Evolutionary conservation across 2,888 invertebrate genomes (phyloP).

Genomic region (Andricus curvator): DNA sequence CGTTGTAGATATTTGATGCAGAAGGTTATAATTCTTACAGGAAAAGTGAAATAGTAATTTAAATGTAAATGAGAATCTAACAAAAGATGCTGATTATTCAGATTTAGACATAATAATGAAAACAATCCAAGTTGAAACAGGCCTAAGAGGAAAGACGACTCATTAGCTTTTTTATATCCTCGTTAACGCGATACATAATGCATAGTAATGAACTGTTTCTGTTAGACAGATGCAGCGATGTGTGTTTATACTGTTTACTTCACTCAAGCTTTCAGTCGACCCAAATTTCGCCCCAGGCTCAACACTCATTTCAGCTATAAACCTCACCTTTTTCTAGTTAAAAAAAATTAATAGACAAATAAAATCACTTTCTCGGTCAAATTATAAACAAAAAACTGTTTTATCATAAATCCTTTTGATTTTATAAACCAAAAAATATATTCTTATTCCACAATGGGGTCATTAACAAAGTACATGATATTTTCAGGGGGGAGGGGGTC

Average conservation of each 20-base stretch:
- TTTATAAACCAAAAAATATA: too few relatives aligned
- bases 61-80: slow-evolving; percentile 30
- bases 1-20: neutral
- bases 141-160: slow-evolving; percentile 4
- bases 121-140: slow-evolving; percentile 13
- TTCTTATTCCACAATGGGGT: too few relatives aligned
- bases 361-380: too few relatives aligned
- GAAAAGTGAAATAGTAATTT: neutral
- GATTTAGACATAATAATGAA: slow-evolving; percentile 33
- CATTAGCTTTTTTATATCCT: slow-evolving; percentile 34
- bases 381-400: too few relatives aligned
- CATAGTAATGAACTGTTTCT: slow-evolving; percentile 37
- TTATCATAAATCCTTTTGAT: too few relatives aligned
- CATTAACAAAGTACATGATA: too few relatives aligned
- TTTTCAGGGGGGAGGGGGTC: too few relatives aligned
- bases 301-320: neutral
- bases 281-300: slow-evolving; percentile 28
- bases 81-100: slow-evolving; percentile 34
- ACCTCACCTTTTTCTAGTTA: neutral
- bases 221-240: slow-evolving; percentile 31
- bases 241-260: slow-evolving; percentile 8
- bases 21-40: neutral
- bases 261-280: neutral
- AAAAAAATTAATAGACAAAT: neutral
- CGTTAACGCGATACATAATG: slow-evolving; percentile 33